Conservation (phyloP, 2,888 invertebrate species). For the Cyaniris semiargus region DNA sequence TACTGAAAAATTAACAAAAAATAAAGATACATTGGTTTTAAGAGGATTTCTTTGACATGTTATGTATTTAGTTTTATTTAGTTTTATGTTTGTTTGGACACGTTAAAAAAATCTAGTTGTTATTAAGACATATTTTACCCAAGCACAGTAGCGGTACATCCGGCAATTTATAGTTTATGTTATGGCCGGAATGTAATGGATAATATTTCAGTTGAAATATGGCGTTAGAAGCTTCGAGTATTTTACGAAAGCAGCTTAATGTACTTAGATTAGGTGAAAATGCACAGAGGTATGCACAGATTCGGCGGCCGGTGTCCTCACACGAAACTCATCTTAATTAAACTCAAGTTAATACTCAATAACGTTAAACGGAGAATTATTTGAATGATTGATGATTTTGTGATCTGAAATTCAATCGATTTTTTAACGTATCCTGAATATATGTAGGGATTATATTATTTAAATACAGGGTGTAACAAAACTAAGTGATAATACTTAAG, state of each 20-base stretch:
- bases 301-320: background rate
- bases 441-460: no score
- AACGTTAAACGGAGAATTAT: no score
- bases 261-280: conserved; percentile 21
- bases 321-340: background rate
- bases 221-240: conserved; percentile 25
- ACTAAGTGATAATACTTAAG: no score
- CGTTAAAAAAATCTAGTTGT: background rate
- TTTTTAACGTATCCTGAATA: no score
- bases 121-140: background rate
- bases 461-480: no score
- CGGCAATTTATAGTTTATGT: conserved; percentile 17
- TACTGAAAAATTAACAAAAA: no score
- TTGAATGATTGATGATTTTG: background rate
- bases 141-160: background rate
- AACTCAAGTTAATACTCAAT: background rate
- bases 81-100: no score
- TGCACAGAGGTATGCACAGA: background rate
- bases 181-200: conserved; percentile 18
- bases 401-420: background rate
- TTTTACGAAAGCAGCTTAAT: conserved; percentile 22
- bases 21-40: no score
- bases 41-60: no score
- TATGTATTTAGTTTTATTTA: no score
- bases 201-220: conserved; percentile 11